Evolutionary conservation across 2,888 invertebrate genomes (phyloP), one percentile per base, ranked within the genome.

Genomic region (Noctua comes): DNA sequence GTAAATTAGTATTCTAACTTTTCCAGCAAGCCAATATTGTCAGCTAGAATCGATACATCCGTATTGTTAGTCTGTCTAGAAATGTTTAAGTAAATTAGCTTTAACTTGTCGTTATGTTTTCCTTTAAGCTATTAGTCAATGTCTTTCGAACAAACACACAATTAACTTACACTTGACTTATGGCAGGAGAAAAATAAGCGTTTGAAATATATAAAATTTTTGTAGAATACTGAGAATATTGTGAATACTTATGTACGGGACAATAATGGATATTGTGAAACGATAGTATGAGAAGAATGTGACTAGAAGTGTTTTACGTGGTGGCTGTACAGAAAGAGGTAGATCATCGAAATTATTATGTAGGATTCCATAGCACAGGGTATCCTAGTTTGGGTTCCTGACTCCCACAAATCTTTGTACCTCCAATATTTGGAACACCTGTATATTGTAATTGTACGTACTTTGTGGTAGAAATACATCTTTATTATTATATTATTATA

Each of bases 141-240:
- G 84, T 65, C 84, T 68, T 46, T 51, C 36, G 24, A 65, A 59
- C 79, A 36, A 77, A 77, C 18, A 70, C 16, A 77, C 65, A 59
- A 78, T 80, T 84, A 84, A 36, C 75, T 82, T 46, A 59, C 31
- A 36, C 43, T 80, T 78, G 57, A 84, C 57, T 70, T 69, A 51
- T 59, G 79, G 46, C 36, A 6, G 18, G 57, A 78, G 79, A 59
- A 57, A 70, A 78, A 77, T 36, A 70, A 51, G 1, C 36, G 16
- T 78, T 80, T 62, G 21, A 66, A 64, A 36, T 46, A 48, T 18
- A 13, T n/a, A 43, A 1, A 24, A 27, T 62, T 48, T 10, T 65
- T 74, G 43, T 36, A 10, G 27, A 68, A 59, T 68, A 16, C 4
- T 72, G 16, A 80, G 64, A 16, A 54, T 66, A 5, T 51, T 59